Evolutionary conservation across 1,140 invertebrate species (phyloP), one percentile per base, ranked within the genome.

Genomic region (Phenacoccus solenopsis): DNA sequence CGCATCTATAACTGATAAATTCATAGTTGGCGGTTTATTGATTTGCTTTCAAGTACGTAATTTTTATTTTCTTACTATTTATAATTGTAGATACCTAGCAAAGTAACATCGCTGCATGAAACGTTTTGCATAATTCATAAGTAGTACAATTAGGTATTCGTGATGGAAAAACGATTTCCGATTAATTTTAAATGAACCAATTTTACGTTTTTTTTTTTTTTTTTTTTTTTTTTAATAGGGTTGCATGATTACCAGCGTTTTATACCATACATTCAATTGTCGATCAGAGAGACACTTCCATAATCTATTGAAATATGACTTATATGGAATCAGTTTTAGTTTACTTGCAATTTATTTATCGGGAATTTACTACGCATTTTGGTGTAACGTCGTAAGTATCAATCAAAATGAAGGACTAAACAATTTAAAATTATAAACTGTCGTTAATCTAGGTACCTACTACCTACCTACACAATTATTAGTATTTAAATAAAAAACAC

Each of bases 331-430:
- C 59, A 93, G 92, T 21, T 81, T 96, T 1, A 95, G 93, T 20
- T 82, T 98, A 68, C 83, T 96, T 68, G 94, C 92, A 24, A 96
- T 97, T 77, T 98, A 97, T 79, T 88, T 95, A 69, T 94, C 93
- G 20, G 94, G 94, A 68, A 91, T 98, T 73, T 96, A 98, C 80
- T 97, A 96, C 78, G 94, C 93, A 1, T 98, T 97, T 80, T 97
- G 94, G 88, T 97, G 94, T 81, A 87, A 95, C 76, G 86, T 87
- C 79, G 92, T 94, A 82, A 86, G 81, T 69, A 27, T 16, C n/a
- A 20, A 20, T 69, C n/a, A 28, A 69, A 22, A 69, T 70, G 7
- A 59, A 59, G 13, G n/a, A n/a, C n/a, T n/a, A n/a, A n/a, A n/a
- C n/a, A n/a, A n/a, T n/a, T n/a, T n/a, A 57, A 24, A 5, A 10